Conservation (phyloP, 2,113 vertebrate species). For the Tor tambroides region DNA sequence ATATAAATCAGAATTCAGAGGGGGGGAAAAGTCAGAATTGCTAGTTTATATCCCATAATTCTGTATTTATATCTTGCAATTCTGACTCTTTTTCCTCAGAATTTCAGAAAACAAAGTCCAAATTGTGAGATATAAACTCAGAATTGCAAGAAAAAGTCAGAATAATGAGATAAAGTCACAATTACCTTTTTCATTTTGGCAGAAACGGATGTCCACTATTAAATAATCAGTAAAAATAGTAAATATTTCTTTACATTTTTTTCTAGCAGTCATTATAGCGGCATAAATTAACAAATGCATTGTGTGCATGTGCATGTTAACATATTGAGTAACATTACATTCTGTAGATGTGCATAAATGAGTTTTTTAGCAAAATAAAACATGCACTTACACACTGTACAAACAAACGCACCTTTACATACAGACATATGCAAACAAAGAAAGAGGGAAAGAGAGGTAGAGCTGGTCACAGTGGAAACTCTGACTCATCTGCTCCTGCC, state of each 20-base stretch:
- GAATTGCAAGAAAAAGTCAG: too few relatives aligned
- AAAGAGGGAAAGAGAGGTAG: slow-evolving; percentile 61
- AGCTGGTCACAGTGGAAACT: slow-evolving; percentile 78
- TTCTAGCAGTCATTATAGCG: not conserved
- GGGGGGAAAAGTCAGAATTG: too few relatives aligned
- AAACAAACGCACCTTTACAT: not conserved
- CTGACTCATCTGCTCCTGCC: slow-evolving; percentile 64
- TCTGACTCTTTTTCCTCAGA: too few relatives aligned
- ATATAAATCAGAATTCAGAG: too few relatives aligned
- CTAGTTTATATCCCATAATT: too few relatives aligned
- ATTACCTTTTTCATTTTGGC: too few relatives aligned
- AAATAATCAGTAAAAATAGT: not conserved
- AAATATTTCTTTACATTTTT: not conserved
- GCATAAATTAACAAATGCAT: not conserved
- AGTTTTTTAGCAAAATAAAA: slow-evolving; percentile 39
- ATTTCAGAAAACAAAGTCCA: too few relatives aligned
- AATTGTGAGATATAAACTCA: too few relatives aligned
- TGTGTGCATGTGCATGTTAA: not conserved
- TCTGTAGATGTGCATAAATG: not conserved
- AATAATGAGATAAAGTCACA: too few relatives aligned
- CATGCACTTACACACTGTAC: slow-evolving; percentile 33
- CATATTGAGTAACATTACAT: not conserved
- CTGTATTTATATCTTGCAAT: too few relatives aligned
- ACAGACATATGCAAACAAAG: slow-evolving; percentile 10
- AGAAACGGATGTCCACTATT: too few relatives aligned